Percentiles rank a stretch among this genome's conserved stretches.
Evolutionary conservation across 1,140 invertebrate species (phyloP).

Genomic region (Pemphigus obesinymphae): DNA sequence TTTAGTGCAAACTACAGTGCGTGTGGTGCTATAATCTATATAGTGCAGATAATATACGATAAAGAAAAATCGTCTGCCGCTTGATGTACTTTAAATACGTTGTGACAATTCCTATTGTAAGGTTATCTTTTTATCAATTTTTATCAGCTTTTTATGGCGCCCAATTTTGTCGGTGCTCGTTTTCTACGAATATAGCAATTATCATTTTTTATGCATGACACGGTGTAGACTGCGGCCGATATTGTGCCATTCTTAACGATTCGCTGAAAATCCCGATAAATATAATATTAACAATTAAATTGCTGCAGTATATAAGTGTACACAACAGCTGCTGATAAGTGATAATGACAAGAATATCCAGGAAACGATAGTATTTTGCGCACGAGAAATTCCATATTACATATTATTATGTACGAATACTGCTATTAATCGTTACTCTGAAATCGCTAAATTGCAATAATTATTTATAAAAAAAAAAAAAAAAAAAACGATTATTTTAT

Average conservation of each 20-base stretch:
- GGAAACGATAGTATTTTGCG: background rate
- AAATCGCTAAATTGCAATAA: background rate
- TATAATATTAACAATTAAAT: background rate
- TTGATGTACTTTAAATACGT: too few species aligned
- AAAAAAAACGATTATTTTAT: too few species aligned
- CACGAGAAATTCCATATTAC: background rate
- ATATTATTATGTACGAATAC: too few species aligned
- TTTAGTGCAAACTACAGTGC: too few species aligned
- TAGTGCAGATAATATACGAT: too few species aligned
- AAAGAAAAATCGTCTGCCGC: too few species aligned
- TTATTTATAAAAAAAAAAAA: too few species aligned
- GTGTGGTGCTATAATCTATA: too few species aligned
- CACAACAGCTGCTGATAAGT: background rate
- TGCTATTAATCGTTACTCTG: background rate
- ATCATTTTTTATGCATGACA: background rate
- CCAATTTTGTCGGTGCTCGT: background rate
- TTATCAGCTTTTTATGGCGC: background rate
- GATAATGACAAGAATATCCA: background rate
- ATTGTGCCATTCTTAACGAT: background rate
- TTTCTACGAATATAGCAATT: background rate
- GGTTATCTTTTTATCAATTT: too few species aligned
- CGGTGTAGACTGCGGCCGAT: background rate
- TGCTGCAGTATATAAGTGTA: background rate
- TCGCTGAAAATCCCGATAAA: background rate
- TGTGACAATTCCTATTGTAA: too few species aligned